Conservation (phyloP, 2,888 invertebrate genomes). For the Yponomeuta evonymella region DNA sequence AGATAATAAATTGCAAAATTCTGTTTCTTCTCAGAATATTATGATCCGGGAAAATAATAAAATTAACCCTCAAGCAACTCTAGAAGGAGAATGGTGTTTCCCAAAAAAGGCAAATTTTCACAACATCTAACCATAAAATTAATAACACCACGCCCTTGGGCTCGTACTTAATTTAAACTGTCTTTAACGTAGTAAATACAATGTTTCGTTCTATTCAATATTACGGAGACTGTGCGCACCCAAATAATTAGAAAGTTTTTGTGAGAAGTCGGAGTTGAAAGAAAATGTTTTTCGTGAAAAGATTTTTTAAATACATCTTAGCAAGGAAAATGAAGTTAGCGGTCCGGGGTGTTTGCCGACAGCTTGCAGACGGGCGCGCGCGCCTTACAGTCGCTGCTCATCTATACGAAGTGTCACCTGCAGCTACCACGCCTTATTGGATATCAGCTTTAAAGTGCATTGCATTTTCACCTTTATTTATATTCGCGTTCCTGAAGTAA, state of each 20-base stretch:
- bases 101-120: background rate
- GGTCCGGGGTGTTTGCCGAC: background rate
- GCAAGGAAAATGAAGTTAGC: slow-evolving; percentile 4
- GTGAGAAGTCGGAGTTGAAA: background rate
- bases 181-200: background rate
- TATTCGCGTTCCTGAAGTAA: too few species aligned
- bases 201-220: background rate
- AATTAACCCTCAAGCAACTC: background rate
- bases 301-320: slow-evolving; percentile 10
- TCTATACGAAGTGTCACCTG: background rate
- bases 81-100: background rate
- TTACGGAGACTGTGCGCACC: background rate
- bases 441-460: too few species aligned
- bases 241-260: slow-evolving; percentile 4
- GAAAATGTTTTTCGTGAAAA: slow-evolving; percentile 7
- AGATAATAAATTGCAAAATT: background rate
- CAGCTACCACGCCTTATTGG: background rate
- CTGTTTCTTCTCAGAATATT: background rate
- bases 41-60: background rate
- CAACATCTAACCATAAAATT: background rate
- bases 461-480: background rate
- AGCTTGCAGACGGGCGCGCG: background rate
- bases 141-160: background rate
- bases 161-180: background rate
- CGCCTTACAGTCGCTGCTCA: background rate